Evolutionary conservation across 1,140 invertebrate genomes (phyloP).

Genomic region (Piezodorus guildinii): DNA sequence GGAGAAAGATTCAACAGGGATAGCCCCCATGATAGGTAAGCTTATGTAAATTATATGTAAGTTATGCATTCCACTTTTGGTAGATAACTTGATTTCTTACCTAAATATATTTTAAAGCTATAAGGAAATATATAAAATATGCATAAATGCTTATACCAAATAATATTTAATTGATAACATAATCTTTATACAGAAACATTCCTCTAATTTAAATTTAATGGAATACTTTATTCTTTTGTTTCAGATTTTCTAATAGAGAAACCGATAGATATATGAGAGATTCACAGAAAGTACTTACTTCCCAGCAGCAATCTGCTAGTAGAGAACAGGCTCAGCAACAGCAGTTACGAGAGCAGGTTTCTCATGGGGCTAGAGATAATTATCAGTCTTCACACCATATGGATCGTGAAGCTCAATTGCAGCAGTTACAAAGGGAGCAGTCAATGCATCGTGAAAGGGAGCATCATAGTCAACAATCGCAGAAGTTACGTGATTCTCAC

Average conservation of each 20-base stretch:
- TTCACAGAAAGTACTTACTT: constrained; percentile 14
- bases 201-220: neutral
- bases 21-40: constrained; percentile 29
- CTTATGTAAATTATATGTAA: no score
- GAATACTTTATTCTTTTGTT: constrained; percentile 8
- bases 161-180: neutral
- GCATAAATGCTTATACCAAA: neutral
- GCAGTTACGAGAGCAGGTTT: constrained; percentile 21
- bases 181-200: neutral
- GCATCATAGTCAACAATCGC: constrained; percentile 27
- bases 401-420: constrained; percentile 21
- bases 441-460: constrained; percentile 31
- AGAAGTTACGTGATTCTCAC: constrained; percentile 1
- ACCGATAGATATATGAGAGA: constrained; percentile 27
- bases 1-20: constrained; percentile 33
- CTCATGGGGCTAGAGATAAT: constrained; percentile 24
- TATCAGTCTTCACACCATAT: constrained; percentile 24
- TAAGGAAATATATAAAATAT: no score
- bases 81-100: no score
- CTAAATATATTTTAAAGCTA: no score
- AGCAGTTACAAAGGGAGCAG: constrained; percentile 26
- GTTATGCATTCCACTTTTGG: no score
- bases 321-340: constrained; percentile 13
- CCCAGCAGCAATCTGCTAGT: constrained; percentile 8
- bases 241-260: constrained; percentile 25